A percentile compares a stretch with the other conserved stretches of the same genome.
Conservation (phyloP, 2,888 invertebrate genomes). For the Periphyllus acericola region DNA sequence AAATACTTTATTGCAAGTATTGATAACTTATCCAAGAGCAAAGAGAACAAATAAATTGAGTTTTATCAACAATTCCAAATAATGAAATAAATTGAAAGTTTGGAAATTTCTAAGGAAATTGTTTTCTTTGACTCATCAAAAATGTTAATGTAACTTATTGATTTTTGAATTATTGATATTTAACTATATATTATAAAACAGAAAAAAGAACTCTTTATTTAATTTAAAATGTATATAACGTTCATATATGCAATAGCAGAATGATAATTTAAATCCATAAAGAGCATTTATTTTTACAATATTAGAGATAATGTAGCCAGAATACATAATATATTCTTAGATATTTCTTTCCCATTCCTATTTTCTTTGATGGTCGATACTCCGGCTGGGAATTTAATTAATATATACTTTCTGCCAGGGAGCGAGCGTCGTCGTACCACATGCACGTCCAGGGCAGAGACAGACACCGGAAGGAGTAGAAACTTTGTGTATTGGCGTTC, state of each 20-base stretch:
- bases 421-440: conserved; percentile 11
- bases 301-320: not conserved
- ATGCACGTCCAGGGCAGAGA: conserved; percentile 18
- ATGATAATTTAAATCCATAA: not conserved
- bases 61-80: too few relatives aligned
- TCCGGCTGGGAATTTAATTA: conserved; percentile 42
- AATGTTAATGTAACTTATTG: not conserved
- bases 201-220: too few relatives aligned
- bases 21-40: too few relatives aligned
- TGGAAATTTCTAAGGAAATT: not conserved
- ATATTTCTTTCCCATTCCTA: conserved; percentile 6
- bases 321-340: not conserved
- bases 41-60: too few relatives aligned
- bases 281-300: not conserved
- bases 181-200: not conserved
- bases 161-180: not conserved
- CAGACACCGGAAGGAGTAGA: conserved; percentile 48
- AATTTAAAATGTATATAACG: too few relatives aligned
- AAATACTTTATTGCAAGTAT: too few relatives aligned
- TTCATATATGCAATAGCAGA: not conserved
- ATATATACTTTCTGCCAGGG: conserved; percentile 42
- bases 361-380: conserved; percentile 51
- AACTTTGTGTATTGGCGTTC: conserved; percentile 59
- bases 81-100: too few relatives aligned
- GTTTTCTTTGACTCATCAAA: not conserved